phyloP scores from a whole-genome alignment of 2,888 invertebrate genomes.

The Strigamia crassipes region DNA sequence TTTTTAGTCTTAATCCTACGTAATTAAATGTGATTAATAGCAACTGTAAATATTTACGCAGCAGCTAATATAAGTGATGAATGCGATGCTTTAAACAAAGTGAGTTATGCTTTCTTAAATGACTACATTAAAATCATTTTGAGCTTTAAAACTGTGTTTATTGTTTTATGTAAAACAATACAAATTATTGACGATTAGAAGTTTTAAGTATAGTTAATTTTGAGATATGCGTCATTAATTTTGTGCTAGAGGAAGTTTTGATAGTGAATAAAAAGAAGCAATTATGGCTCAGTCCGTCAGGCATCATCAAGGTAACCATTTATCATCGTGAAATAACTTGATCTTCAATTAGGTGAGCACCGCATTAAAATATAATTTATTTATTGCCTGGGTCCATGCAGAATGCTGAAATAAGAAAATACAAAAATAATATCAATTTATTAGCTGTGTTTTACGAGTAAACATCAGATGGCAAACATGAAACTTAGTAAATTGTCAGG shows the following conservation, averaged over 20 bases:
- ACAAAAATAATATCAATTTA: no score
- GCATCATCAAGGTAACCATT: slow-evolving; percentile 16
- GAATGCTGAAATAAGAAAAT: no score
- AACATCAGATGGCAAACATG: no score
- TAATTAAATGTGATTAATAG: neutral
- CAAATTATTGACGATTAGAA: neutral
- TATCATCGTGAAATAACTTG: neutral
- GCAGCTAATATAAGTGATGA: neutral
- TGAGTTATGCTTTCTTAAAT: neutral
- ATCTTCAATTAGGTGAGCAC: neutral
- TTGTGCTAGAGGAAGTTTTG: neutral
- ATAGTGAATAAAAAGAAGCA: neutral
- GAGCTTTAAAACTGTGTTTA: neutral
- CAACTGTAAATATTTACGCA: neutral
- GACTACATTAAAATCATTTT: neutral
- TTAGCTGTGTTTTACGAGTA: no score
- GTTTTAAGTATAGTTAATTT: slow-evolving; percentile 5
- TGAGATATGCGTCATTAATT: neutral
- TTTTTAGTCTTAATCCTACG: neutral
- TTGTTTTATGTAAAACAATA: neutral
- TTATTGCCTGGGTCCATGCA: neutral
- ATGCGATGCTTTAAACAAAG: neutral
- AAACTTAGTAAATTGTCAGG: no score
- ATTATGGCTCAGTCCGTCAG: neutral
- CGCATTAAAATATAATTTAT: neutral